Evolutionary conservation across 2,113 vertebrate genomes (phyloP), one percentile per base, ranked within the genome.

Genomic region (Sander lucioperca): DNA sequence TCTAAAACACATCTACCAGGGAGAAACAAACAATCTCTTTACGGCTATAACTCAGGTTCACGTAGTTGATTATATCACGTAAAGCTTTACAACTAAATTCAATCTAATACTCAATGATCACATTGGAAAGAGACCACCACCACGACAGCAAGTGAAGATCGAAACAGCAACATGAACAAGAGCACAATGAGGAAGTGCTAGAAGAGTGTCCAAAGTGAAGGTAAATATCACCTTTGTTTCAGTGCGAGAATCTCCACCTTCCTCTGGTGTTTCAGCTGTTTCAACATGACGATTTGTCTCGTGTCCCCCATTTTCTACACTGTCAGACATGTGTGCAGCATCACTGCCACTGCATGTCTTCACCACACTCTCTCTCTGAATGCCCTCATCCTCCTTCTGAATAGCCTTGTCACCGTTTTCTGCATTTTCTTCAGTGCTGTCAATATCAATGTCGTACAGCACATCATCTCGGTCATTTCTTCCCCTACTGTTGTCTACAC

Each of bases 191-290:
- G 53, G 64, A 84, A 80, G 67, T 30, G 79, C 80, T 12, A 39
- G 25, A 69, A 75, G 45, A 77, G 69, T 70, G 51, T 48, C 73
- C 51, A 73, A 75, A 81, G 30, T 39, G 73, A 85, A 68, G 58
- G 18, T 69, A 78, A 85, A 88, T 56, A 36, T 92, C 91, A 94
- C 91, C 91, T 94, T 88, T 77, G 72, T 56, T 80, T 88, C 87
- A 69, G 74, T 23, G 80, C 1, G 62, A 74, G 74, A 72, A 65
- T 89, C 86, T 88, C 80, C 74, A 36, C 79, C 64, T 77, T 88
- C 90, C 73, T 91, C 76, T 77, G 86, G 84, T 5, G 81, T 51
- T 58, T 91, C 83, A 69, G 78, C 59, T 3, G 21, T 68, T 59
- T 89, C 79, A 85, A 36, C 47, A n/a, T 73, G 83, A 68, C 1